A percentile compares a stretch with the other conserved stretches of the same genome.
Conservation (phyloP, 2,797 vertebrate genomes). For the Taeniopygia guttata region DNA sequence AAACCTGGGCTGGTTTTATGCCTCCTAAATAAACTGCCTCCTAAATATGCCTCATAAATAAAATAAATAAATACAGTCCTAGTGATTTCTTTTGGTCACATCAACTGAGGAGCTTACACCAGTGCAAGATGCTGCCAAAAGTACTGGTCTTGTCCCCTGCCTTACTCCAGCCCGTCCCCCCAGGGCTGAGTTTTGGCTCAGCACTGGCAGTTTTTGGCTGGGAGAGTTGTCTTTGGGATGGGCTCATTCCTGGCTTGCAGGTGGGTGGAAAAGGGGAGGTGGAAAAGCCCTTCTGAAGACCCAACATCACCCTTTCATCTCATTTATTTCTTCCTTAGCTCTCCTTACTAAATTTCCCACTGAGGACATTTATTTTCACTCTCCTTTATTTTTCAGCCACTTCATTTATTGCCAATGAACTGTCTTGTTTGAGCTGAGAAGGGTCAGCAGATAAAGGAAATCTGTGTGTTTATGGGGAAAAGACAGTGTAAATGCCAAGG, state of each 20-base stretch:
- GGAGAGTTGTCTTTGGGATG: not conserved
- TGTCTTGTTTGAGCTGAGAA: not conserved
- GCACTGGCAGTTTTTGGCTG: not conserved
- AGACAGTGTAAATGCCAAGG: not conserved
- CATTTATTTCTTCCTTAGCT: not conserved
- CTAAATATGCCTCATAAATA: not conserved
- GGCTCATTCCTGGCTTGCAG: not conserved
- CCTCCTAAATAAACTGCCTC: not conserved
- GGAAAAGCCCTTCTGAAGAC: not conserved
- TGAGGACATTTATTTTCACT: not conserved
- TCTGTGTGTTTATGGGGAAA: not conserved
- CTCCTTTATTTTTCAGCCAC: not conserved
- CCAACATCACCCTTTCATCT: not conserved
- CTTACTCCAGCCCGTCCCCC: not conserved
- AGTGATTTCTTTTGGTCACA: not conserved
- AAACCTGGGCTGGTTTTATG: not conserved
- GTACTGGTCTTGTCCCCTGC: not conserved
- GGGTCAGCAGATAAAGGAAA: not conserved
- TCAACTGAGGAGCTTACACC: rapidly evolving
- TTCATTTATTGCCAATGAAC: not conserved
- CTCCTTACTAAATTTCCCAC: not conserved
- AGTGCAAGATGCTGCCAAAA: not conserved
- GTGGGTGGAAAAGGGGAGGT: not conserved
- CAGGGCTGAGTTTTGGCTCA: not conserved
- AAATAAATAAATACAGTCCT: not conserved